Evolutionary conservation across 2,113 vertebrate genomes (phyloP).

Genomic region (Tupaia tana): DNA sequence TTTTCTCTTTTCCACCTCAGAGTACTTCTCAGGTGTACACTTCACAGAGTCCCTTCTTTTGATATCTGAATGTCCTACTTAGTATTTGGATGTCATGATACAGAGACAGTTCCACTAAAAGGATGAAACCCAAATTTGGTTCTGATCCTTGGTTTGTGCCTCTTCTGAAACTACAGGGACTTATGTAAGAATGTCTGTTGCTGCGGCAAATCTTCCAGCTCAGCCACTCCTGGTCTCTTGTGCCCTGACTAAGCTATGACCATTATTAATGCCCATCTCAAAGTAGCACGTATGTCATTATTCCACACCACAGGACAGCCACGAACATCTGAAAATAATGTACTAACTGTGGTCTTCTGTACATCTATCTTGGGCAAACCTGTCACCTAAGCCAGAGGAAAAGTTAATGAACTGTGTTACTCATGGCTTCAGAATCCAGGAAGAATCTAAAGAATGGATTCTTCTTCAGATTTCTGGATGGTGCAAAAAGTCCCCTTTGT

Average conservation of each 20-base stretch:
- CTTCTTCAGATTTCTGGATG: background rate
- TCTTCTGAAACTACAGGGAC: background rate
- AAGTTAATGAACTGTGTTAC: background rate
- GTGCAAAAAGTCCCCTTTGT: background rate
- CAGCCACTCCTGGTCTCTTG: background rate
- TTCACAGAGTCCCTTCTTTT: background rate
- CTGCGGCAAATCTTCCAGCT: background rate
- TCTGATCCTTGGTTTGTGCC: background rate
- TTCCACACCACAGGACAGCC: background rate
- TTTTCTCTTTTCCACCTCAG: background rate
- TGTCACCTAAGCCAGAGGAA: constrained; percentile 15
- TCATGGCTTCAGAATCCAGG: background rate
- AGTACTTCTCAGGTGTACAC: background rate
- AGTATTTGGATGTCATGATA: no score
- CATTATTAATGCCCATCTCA: background rate
- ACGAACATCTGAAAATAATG: background rate
- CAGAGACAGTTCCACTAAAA: background rate
- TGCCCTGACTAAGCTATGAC: background rate
- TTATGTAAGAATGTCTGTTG: background rate
- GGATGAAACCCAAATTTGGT: background rate
- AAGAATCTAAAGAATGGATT: background rate
- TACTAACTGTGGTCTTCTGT: background rate
- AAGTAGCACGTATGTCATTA: background rate
- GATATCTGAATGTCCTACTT: background rate
- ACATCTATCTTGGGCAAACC: background rate